Percentiles rank a stretch among this genome's conserved stretches.
These are phyloP conservation scores for Himalopsyche anomala DNA, from an alignment of 2,888 invertebrate species.

Conservation along the genomic window DNA sequence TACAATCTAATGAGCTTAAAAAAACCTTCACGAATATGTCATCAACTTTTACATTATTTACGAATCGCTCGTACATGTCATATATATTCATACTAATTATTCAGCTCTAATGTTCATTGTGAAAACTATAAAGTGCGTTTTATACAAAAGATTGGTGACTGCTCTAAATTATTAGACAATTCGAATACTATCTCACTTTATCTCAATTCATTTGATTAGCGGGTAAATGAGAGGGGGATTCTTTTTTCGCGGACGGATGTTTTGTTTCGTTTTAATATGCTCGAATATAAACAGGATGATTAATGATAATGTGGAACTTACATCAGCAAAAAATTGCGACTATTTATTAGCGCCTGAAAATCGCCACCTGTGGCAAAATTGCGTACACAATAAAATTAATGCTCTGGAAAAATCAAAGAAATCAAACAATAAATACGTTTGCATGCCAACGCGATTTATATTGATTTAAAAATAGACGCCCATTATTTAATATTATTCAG, in stretches of 20 bases:
- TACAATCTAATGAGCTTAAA: too few species aligned
- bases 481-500: too few species aligned
- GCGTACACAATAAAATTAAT: slow-evolving; percentile 1
- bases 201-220: not conserved
- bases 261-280: slow-evolving; percentile 13
- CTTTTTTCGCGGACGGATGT: not conserved
- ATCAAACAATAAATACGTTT: not conserved
- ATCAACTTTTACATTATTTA: too few species aligned
- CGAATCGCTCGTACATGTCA: too few species aligned
- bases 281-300: not conserved
- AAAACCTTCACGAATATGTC: too few species aligned
- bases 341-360: slow-evolving; percentile 22
- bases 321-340: slow-evolving; percentile 3
- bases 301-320: not conserved
- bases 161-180: not conserved
- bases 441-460: not conserved
- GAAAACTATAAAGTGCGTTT: not conserved
- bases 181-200: not conserved
- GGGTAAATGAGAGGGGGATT: not conserved
- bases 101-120: too few species aligned
- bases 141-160: slow-evolving; percentile 8
- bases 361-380: not conserved
- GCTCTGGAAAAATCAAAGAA: slow-evolving; percentile 6
- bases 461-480: too few species aligned
- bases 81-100: too few species aligned